A percentile compares a stretch with the other conserved stretches of the same genome.
These are phyloP conservation scores for Kradibia gibbosae DNA, from an alignment of 1,140 invertebrate species.

Conservation along the genomic window DNA sequence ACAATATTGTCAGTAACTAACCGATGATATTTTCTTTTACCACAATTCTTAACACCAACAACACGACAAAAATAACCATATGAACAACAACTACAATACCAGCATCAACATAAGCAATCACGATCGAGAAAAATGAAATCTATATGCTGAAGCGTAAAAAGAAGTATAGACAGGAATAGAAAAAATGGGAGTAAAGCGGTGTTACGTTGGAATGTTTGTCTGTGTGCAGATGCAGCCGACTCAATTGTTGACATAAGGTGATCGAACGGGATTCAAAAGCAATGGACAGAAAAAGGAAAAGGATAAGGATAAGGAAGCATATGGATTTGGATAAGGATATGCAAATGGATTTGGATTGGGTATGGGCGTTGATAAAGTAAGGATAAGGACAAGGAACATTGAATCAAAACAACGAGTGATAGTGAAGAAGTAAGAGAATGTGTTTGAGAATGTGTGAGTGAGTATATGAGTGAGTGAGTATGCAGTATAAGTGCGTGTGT, in stretches of 20 bases:
- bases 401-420: background rate
- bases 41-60: slow-evolving; percentile 45
- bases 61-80: slow-evolving; percentile 31
- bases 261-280: slow-evolving; percentile 54
- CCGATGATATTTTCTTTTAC: slow-evolving; percentile 53
- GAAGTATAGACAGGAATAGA: slow-evolving; percentile 42
- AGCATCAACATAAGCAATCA: slow-evolving; percentile 28
- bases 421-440: background rate
- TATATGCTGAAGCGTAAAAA: slow-evolving; percentile 31
- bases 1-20: slow-evolving; percentile 48
- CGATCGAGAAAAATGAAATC: slow-evolving; percentile 50
- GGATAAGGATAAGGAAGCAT: slow-evolving; percentile 42
- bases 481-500: background rate
- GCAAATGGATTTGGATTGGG: background rate
- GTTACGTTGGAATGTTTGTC: slow-evolving; percentile 75
- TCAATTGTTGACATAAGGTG: slow-evolving; percentile 72
- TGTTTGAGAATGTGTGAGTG: background rate
- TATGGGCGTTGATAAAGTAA: too few relatives aligned
- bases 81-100: slow-evolving; percentile 37
- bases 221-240: slow-evolving; percentile 74
- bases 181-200: slow-evolving; percentile 62
- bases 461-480: background rate
- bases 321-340: slow-evolving; percentile 33
- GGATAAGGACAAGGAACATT: slow-evolving; percentile 50
- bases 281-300: slow-evolving; percentile 47